A percentile compares a stretch with the other conserved stretches of the same genome.
Conservation (phyloP, 1,140 invertebrate genomes). For the Microplitis demolitor region DNA sequence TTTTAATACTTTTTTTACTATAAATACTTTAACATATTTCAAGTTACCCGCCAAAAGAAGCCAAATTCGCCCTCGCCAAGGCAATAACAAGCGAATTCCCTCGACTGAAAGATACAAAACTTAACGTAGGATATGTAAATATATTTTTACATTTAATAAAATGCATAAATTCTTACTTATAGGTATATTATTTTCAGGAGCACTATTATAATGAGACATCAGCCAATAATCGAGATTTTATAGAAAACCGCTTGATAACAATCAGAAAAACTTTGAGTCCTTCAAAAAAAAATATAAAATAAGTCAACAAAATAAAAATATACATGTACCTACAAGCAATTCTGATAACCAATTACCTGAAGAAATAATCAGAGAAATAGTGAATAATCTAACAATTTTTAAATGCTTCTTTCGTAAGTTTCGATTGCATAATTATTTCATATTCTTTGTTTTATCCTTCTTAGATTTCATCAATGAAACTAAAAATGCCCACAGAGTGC, state of each 20-base stretch:
- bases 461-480: neutral
- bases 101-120: neutral
- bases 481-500: too few relatives aligned
- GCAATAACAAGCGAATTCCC: constrained; percentile 22
- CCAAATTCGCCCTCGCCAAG: constrained; percentile 17
- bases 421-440: neutral
- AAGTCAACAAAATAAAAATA: neutral
- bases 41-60: constrained; percentile 3
- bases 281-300: neutral
- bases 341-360: neutral
- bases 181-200: neutral
- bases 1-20: too few relatives aligned
- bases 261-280: neutral
- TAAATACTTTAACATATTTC: neutral
- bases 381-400: neutral
- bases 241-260: neutral
- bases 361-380: neutral
- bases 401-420: neutral
- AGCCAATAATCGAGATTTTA: neutral
- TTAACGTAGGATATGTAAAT: constrained; percentile 13
- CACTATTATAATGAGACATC: neutral
- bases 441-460: neutral
- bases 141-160: neutral
- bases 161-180: too few relatives aligned
- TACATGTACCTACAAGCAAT: neutral